Percentiles rank a stretch among this genome's conserved stretches.
Conservation (phyloP, 2,797 vertebrate species). For the Hemitrygon akajei region DNA sequence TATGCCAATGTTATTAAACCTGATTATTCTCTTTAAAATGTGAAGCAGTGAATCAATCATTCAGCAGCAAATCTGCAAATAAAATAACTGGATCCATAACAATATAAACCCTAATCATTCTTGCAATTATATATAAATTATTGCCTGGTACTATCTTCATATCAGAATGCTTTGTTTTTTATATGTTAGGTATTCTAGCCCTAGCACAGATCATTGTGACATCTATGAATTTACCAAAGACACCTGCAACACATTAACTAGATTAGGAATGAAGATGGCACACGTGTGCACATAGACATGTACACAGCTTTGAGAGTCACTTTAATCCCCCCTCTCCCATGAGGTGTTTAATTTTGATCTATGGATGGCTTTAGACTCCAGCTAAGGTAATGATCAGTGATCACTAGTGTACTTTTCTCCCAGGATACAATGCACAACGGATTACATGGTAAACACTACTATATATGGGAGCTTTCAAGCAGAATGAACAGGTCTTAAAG, state of each 20-base stretch:
- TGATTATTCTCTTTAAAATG: too few relatives aligned
- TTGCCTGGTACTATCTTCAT: too few relatives aligned
- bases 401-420: not conserved
- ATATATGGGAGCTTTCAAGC: not conserved
- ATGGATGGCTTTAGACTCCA: not conserved
- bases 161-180: not conserved
- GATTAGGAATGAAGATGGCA: not conserved
- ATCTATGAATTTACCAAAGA: not conserved
- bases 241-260: not conserved
- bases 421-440: not conserved
- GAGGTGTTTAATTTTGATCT: not conserved
- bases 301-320: not conserved
- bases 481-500: not conserved
- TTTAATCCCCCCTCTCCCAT: not conserved
- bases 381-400: not conserved
- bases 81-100: too few relatives aligned
- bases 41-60: too few relatives aligned
- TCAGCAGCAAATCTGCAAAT: too few relatives aligned
- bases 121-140: too few relatives aligned
- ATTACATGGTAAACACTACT: not conserved
- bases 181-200: not conserved
- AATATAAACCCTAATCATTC: too few relatives aligned
- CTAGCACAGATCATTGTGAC: not conserved
- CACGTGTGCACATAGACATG: too few relatives aligned
- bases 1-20: too few relatives aligned